A percentile compares a stretch with the other conserved stretches of the same genome.
These are phyloP conservation scores for Typhlomys cinereus DNA, from an alignment of 2,113 vertebrate genomes.

Conservation along the genomic window DNA sequence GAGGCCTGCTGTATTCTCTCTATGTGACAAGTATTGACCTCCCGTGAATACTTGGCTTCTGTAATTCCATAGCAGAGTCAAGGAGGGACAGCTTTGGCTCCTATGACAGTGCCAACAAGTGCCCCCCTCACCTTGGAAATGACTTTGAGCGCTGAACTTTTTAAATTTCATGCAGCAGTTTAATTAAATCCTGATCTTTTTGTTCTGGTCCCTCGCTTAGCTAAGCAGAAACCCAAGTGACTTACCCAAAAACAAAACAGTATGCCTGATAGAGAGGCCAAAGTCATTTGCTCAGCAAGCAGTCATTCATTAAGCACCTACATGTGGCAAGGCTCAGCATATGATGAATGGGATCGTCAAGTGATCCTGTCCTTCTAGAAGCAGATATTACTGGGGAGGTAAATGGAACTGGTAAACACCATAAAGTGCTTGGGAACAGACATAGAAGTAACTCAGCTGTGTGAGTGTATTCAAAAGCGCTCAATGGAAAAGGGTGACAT, in stretches of 20 bases:
- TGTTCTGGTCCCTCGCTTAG: not conserved
- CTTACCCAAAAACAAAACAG: constrained; percentile 16
- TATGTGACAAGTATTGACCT: not conserved
- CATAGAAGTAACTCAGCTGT: not conserved
- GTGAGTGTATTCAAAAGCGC: not conserved
- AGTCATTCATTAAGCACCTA: not conserved
- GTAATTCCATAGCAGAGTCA: not conserved
- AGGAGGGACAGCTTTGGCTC: not conserved
- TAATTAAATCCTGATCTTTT: constrained; percentile 33
- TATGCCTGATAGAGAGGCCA: not conserved
- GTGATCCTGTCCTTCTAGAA: not conserved
- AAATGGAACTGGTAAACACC: not conserved
- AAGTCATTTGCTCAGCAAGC: not conserved
- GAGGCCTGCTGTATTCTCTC: not conserved
- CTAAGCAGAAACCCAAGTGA: not conserved
- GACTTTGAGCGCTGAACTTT: constrained; percentile 26
- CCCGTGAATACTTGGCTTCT: not conserved
- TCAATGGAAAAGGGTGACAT: not conserved
- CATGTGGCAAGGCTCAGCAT: not conserved
- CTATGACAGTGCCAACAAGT: not conserved
- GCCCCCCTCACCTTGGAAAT: not conserved
- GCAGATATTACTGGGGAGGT: not conserved
- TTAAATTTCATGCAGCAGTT: constrained; percentile 11
- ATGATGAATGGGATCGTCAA: not conserved
- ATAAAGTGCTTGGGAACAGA: not conserved